Base-by-base conservation (phyloP, 1,140 invertebrate species). In the Drosophila baimaii region DNA sequence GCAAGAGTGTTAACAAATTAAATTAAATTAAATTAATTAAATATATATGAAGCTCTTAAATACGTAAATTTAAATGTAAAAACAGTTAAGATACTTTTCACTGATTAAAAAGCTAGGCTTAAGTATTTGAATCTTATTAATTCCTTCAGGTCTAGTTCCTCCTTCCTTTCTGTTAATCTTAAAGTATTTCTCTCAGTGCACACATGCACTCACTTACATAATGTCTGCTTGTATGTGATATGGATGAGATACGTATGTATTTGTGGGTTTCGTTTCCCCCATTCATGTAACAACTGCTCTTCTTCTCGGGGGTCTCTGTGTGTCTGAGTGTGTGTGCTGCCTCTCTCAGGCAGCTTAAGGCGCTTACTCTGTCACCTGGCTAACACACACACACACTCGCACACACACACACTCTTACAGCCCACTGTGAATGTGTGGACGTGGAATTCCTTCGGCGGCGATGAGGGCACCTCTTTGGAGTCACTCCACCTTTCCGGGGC, bases 361-460 rank as follows among this genome's bases (percentile, higher is more conserved):
- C 77, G 84, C 84, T 89, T 89, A 89, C 68, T 71, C 62, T 89
- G 84, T 89, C 84, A 88, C 84, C 84, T 89, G 73, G 70, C 73
- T 84, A 78, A 89, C 69, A 71, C 65, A 63, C 44, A 73, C 55
- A 73, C 33, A 70, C 39, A 69, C 29, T 33, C 19, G 46, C 58
- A 72, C 43, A 74, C 27, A 31, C n/a, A 37, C 58, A 17, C 17
- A 43, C 41, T 21, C 25, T 33, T 21, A 4, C 44, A 29, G 6
- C 35, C 37, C 41, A 19, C 41, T 69, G 31, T 37, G 31, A 25
- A 37, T 21, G 51, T 47, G 27, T 41, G 68, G 65, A 49, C 19
- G 27, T 49, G 65, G 52, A 35, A 57, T 70, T 71, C 65, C 52
- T 39, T 58, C 19, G 39, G 13, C 49, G 8, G 33, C 68, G 19